Base-by-base conservation (phyloP, 2,888 invertebrate species). In the Amiota minor region DNA sequence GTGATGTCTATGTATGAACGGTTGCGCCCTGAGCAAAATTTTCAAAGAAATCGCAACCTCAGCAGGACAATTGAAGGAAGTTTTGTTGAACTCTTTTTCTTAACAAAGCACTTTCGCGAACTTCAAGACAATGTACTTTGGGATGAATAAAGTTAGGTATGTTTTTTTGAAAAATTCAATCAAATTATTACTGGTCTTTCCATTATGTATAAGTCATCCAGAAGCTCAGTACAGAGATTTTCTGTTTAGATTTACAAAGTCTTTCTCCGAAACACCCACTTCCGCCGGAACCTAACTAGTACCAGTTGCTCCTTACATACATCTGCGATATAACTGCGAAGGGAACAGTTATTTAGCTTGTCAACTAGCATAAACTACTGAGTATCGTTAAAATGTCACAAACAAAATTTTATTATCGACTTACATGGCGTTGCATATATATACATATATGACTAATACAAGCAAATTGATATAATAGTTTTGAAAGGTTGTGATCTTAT, bases 301-400 rank as follows among this genome's bases (percentile, higher is more conserved):
- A 50, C 9, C 49, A 49, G n/a, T 14, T 14, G n/a, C 55, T 16
- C 9, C n/a, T n/a, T 1, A 67, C 64, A 8, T 68, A 67, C 9
- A 18, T 62, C 0, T 88, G 86, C 87, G 56, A 76, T 1, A 78
- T 88, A 0, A 80, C 64, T 18, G 83, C 81, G 49, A 70, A 11
- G 67, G 75, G 12, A 75, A 75, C 46, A 76, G 79, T 0, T 88
- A 87, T 73, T 80, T 86, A 75, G 75, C 80, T 9, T 77, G 82
- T 16, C 87, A 89, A 69, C 65, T 81, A 46, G 78, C 78, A 20
- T 86, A 89, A 73, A 88, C 88, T 0, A 74, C 9, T 79, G 87
- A 11, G 16, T 75, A 0, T 68, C 72, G 45, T 74, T 80, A 16
- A 79, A 88, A 4, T 69, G 80, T 1, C 77, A 83, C 35, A 81